Evolutionary conservation across 1,140 invertebrate genomes (phyloP).

Genomic region (Trypoxylus dichotomus): DNA sequence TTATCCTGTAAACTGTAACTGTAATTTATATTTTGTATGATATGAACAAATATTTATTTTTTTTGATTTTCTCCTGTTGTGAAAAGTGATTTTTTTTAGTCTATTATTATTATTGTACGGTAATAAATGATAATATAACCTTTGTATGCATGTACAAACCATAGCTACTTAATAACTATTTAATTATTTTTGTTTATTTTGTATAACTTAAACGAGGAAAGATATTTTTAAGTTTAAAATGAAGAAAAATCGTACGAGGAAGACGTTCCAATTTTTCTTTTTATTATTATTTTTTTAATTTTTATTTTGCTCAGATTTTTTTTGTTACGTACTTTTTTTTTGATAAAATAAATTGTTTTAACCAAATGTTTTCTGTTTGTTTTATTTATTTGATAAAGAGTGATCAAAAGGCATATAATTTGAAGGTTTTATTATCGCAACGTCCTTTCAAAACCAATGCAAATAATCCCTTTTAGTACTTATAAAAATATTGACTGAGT

Average conservation of each 20-base stretch:
- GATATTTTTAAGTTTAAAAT: slow-evolving; percentile 19
- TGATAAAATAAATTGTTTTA: slow-evolving; percentile 29
- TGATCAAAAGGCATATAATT: too few relatives aligned
- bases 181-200: slow-evolving; percentile 30
- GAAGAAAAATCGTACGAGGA: neutral
- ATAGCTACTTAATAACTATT: slow-evolving; percentile 30
- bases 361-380: slow-evolving; percentile 11
- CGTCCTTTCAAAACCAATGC: too few relatives aligned
- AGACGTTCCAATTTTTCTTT: slow-evolving; percentile 11
- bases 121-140: neutral
- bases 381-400: slow-evolving; percentile 18
- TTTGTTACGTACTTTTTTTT: slow-evolving; percentile 28
- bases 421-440: too few relatives aligned
- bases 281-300: neutral
- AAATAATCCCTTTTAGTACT: too few relatives aligned
- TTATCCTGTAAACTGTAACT: neutral
- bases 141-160: slow-evolving; percentile 31
- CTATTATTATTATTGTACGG: slow-evolving; percentile 5
- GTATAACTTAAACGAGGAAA: slow-evolving; percentile 27
- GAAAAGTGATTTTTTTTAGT: slow-evolving; percentile 30
- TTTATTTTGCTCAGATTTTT: slow-evolving; percentile 31
- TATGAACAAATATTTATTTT: slow-evolving; percentile 1
- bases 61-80: slow-evolving; percentile 23
- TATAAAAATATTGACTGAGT: too few relatives aligned
- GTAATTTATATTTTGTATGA: slow-evolving; percentile 10